Base-by-base conservation (phyloP, 2,888 invertebrate genomes). In the Latrodectus hesperus region DNA sequence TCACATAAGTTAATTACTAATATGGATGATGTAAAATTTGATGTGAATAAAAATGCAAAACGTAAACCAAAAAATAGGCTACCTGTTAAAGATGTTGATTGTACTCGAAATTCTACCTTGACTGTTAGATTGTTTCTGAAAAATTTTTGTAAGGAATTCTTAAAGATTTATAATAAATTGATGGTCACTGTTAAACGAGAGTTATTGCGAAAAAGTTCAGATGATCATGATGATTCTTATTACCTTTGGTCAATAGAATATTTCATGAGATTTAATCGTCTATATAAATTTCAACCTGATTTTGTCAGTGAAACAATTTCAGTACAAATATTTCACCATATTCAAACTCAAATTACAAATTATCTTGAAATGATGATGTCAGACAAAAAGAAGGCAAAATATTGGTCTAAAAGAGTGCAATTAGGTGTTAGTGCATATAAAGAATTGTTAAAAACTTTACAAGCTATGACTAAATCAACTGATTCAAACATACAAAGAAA, bases 251-350 rank as follows among this genome's bases (percentile, higher is more conserved):
- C 97, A 10, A 94, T 98, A 90, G 95, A 96, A 91, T 99, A 98
- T 93, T 99, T 99, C 93, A 98, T 99, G 97, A 97, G 98, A 93
- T 99, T 99, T 93, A 98, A 98, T 94, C 95, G 99, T 90, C 94
- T 95, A 91, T 95, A 96, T 92, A 95, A 96, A 91, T 96, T 97
- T 92, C 95, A 96, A 93, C 95, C 98, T 90, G 96, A 97, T 92
- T 94, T 96, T 91, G 96, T 98, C 90, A 98, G 97, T 92, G 98
- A 99, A 93, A 98, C 99, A 1, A 95, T 99, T 94, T 96, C 97
- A 22, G 95, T 97, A 8, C 95, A 96, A 89, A 95, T 96, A 91
- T 99, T 99, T 93, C 98, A 99, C 93, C 97, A 97, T 93, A 96
- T 98, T 11, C 98, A 99, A 92, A 96, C 96, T 91, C 96, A 98